Percentiles rank a stretch among this genome's conserved stretches.
Evolutionary conservation across 92 coral and sea anemone genomes (phyloP).

Genomic region (Heliopora coerulea): DNA sequence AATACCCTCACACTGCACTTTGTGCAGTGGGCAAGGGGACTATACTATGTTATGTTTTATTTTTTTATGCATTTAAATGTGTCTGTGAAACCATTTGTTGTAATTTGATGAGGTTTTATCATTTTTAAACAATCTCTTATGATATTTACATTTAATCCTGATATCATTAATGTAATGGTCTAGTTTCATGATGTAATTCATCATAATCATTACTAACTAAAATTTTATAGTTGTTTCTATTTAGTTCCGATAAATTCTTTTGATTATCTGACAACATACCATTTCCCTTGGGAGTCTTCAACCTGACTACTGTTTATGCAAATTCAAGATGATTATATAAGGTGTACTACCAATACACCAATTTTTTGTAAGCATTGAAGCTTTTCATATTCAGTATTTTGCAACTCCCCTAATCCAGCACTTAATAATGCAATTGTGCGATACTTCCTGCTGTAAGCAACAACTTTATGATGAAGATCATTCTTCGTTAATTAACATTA

Average conservation of each 20-base stretch:
- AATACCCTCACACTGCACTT: no score
- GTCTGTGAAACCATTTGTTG: background rate
- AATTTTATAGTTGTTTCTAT: conserved; percentile 1
- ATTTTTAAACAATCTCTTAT: no score
- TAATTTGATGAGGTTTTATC: background rate
- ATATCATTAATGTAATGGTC: no score
- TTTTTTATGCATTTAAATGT: no score
- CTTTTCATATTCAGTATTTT: background rate
- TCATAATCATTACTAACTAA: conserved; percentile 11
- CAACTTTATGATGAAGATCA: background rate
- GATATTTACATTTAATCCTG: no score
- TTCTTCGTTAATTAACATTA: background rate
- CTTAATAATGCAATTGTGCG: background rate
- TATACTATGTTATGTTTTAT: no score
- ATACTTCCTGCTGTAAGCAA: background rate
- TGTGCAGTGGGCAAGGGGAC: no score
- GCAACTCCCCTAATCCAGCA: conserved; percentile 7
- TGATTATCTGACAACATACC: conserved; percentile 11
- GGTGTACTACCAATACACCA: conserved; percentile 26
- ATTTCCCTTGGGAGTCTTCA: background rate
- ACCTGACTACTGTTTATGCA: background rate
- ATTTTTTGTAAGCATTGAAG: background rate
- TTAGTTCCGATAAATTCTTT: background rate
- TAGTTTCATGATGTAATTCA: no score
- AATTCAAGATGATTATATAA: conserved; percentile 12